Percentiles rank a stretch among this genome's conserved stretches.
These are phyloP conservation scores for Nomada fucata DNA, from an alignment of 2,888 invertebrate genomes.

Conservation along the genomic window DNA sequence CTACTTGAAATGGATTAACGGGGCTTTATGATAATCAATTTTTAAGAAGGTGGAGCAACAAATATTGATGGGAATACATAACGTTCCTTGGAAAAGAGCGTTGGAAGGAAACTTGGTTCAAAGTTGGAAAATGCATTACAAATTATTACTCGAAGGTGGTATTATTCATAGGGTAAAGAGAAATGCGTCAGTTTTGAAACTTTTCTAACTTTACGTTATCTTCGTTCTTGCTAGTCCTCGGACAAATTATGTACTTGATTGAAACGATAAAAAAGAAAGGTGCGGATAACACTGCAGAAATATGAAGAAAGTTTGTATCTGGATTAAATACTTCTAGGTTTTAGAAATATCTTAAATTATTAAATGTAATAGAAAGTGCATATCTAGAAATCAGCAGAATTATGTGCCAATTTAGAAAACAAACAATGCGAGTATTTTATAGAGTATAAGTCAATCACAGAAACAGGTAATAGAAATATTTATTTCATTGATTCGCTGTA, in stretches of 20 bases:
- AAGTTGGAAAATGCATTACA: not conserved
- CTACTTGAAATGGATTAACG: too few relatives aligned
- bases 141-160: not conserved
- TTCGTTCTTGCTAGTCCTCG: not conserved
- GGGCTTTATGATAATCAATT: too few relatives aligned
- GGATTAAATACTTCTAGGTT: not conserved
- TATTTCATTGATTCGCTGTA: too few relatives aligned
- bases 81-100: not conserved
- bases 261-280: not conserved
- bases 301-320: not conserved
- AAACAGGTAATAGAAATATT: too few relatives aligned
- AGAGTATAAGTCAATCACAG: too few relatives aligned
- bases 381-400: too few relatives aligned
- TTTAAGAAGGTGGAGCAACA: too few relatives aligned
- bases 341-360: not conserved
- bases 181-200: constrained; percentile 14
- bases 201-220: not conserved
- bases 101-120: not conserved
- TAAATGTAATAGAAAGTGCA: too few relatives aligned
- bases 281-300: not conserved
- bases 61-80: too few relatives aligned
- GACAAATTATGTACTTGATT: not conserved
- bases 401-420: too few relatives aligned
- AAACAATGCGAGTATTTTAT: too few relatives aligned
- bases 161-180: not conserved